A percentile compares a stretch with the other conserved stretches of the same genome.
Evolutionary conservation across 2,797 vertebrate genomes (phyloP).

Genomic region (Petrocephalus sullivani): DNA sequence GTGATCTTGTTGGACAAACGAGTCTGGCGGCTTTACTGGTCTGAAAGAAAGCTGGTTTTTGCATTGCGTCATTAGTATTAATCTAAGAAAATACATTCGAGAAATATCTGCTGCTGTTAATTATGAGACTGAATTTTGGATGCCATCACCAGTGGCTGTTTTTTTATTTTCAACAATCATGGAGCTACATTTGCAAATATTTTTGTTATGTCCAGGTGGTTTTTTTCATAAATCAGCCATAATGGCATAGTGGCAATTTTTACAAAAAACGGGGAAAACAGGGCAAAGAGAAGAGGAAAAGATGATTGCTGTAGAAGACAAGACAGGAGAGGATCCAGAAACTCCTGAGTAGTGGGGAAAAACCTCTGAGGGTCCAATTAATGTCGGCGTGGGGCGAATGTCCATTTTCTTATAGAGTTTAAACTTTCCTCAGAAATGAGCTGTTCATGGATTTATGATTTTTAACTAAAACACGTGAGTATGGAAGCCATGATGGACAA

Average conservation of each 20-base stretch:
- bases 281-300: background rate
- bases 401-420: background rate
- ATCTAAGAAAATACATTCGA: background rate
- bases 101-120: no score
- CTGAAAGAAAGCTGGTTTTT: background rate
- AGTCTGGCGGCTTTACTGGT: background rate
- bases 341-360: background rate
- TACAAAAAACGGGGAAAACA: background rate
- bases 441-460: background rate
- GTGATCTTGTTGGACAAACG: background rate
- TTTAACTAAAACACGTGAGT: background rate
- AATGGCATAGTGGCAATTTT: background rate
- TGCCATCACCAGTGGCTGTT: background rate
- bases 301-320: background rate
- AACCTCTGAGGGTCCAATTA: background rate
- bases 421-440: background rate
- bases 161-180: background rate
- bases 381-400: background rate
- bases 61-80: background rate
- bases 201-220: background rate
- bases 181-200: background rate
- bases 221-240: background rate
- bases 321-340: background rate
- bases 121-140: background rate
- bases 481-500: background rate